A percentile compares a stretch with the other conserved stretches of the same genome.
These are phyloP conservation scores for Microcebus jonahi DNA, from an alignment of 2,113 vertebrate species.

Conservation along the genomic window DNA sequence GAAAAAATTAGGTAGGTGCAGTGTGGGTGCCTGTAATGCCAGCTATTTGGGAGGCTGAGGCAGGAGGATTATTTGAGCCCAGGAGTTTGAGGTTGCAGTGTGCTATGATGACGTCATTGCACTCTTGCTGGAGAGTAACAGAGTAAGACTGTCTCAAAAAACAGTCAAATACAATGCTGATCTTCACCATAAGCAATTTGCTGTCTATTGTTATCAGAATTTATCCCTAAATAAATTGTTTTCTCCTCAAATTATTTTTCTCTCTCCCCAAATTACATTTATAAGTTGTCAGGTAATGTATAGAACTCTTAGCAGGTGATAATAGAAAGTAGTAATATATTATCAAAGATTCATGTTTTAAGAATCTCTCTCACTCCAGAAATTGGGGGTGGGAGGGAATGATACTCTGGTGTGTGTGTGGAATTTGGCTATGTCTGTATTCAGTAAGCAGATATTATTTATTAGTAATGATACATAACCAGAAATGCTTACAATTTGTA, in stretches of 20 bases:
- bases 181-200: background rate
- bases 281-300: background rate
- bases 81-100: too few relatives aligned
- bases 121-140: too few relatives aligned
- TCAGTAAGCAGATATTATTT: background rate
- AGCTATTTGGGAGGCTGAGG: too few relatives aligned
- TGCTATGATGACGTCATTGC: too few relatives aligned
- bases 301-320: background rate
- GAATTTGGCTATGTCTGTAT: background rate
- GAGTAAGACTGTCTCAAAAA: too few relatives aligned
- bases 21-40: too few relatives aligned
- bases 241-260: background rate
- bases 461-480: background rate
- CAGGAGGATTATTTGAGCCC: too few relatives aligned
- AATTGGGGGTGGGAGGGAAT: background rate
- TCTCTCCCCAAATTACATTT: background rate
- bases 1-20: too few relatives aligned
- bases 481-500: constrained; percentile 28
- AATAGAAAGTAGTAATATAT: background rate
- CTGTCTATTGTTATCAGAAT: background rate
- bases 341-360: background rate
- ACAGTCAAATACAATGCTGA: background rate
- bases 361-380: background rate
- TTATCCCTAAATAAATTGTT: background rate
- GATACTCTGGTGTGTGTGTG: background rate